Base-by-base conservation (phyloP, 53 echinoderm and acorn worm genomes). In the Mesocentrotus franciscanus region DNA sequence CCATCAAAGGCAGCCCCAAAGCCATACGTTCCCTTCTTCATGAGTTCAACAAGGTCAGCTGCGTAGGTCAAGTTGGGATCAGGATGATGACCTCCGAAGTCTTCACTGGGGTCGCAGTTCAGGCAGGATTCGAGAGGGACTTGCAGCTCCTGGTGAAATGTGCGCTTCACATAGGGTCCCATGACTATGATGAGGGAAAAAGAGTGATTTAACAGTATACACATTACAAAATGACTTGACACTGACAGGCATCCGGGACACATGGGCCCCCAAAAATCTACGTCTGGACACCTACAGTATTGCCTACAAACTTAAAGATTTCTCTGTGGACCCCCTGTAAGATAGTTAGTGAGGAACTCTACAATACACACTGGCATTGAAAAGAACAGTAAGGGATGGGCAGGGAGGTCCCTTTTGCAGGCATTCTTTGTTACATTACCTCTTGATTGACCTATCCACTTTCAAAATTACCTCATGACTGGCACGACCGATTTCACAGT, bases 1-100 rank as follows among this genome's bases (percentile, higher is more conserved):
- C 99, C 99, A 95, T 98, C 99, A 97, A 98, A 98, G 12, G 99
- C 99, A 66, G 98, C 99, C 16, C 99, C 99, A 92, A 98, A 96
- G 15, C 96, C 98, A 95, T 97, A 97, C 22, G 96, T 96, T 29
- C 98, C 99, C 95, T 98, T 95, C 96, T 96, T 98, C 96, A 98
- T 95, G 79, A 98, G 95, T 62, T 95, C 96, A 62, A 98, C 97
- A 0, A 98, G 96, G 95, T 98, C 99, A 95, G 98, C 96, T 59
- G 99, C 99, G 85, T 98, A 98, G 85, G 99, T 98, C 96, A 98
- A 91, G 93, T 98, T 98, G 60, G 99, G 99, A 95, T 98, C 99
- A 94, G 99, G 99, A 90, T 98, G 99, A 75, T 98, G 99, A 93
- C 99, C 99, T 32, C 99, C 99, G 90, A 98, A 98, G 93, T 98